Percentiles rank a stretch among this genome's conserved stretches.
Evolutionary conservation across 2,888 invertebrate genomes (phyloP).

Genomic region (Synanthedon tipuliformis): DNA sequence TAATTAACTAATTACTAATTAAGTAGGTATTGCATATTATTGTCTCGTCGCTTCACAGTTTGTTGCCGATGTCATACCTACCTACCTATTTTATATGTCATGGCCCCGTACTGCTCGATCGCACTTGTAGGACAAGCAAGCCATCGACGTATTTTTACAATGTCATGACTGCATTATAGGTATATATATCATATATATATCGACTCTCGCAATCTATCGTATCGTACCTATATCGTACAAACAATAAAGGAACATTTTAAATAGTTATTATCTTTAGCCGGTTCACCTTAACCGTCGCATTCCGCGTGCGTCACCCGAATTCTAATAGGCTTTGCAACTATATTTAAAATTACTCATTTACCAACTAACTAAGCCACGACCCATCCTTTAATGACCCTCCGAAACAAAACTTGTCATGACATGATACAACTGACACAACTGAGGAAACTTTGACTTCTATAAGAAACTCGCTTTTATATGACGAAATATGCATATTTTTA

Average conservation of each 20-base stretch:
- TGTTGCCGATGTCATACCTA: slow-evolving; percentile 37
- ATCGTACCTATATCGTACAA: slow-evolving; percentile 33
- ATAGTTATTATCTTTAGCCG: neutral
- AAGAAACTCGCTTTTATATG: too few species aligned
- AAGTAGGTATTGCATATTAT: slow-evolving; percentile 22
- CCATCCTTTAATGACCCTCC: neutral
- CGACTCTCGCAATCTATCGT: slow-evolving; percentile 51
- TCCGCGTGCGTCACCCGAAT: neutral
- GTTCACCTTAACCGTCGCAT: neutral
- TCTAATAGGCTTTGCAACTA: neutral
- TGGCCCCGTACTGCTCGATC: slow-evolving; percentile 56
- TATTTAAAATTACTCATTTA: neutral
- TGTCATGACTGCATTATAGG: too few species aligned
- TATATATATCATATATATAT: too few species aligned
- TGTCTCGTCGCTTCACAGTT: slow-evolving; percentile 36
- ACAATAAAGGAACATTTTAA: slow-evolving; percentile 29
- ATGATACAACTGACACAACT: neutral
- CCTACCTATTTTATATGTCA: slow-evolving; percentile 57
- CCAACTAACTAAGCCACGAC: neutral
- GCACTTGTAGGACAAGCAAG: slow-evolving; percentile 61
- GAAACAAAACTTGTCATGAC: neutral
- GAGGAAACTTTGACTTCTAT: too few species aligned
- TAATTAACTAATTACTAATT: neutral
- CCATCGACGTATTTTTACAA: slow-evolving; percentile 55
- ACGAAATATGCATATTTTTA: too few species aligned